Evolutionary conservation across 2,888 invertebrate genomes (phyloP), one percentile per base, ranked within the genome.

Genomic region (Perithous albicinctus): DNA sequence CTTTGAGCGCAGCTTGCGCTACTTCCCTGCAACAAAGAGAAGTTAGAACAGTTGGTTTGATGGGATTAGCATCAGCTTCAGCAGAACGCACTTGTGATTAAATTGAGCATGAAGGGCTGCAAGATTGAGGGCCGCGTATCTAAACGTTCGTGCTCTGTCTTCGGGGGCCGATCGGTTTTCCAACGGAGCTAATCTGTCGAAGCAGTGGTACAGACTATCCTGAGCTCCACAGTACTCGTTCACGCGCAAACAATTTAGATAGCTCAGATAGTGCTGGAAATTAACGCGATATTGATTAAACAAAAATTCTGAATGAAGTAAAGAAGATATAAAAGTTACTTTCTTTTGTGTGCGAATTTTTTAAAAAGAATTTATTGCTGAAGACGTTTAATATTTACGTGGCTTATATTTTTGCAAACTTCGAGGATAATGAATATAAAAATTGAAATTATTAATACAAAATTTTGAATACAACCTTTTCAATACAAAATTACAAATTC

Each of bases 121-220:
- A 84, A 98, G 94, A 92, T 98, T 98, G n/a, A 98, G 94, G 18
- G 98, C 97, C 5, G 98, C 98, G 91, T 97, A 98, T 89, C 98
- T 94, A 89, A 96, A 97, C 51, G 96, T 96, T 89, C 96, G 95
- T 51, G 93, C 93, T 87, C 93, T 93, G 84, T 94, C 94, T 59
- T 94, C 94, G 18, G 91, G 84, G n/a, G 92, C 91, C 56, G 92
- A 93, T 63, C 91, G 92, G 82, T 89, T 91, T 88, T 94, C 94
- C 41, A 92, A 88, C 67, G 94, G 94, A 35, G 93, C 91, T 41
- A 93, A 87, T 88, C 96, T 94, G 92, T 98, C 97, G 92, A 98
- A 97, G 92, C 96, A 97, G 92, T 97, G 96, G 93, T 95, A 96
- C 72, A 96, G 94, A 89, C 95, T 97, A 88, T 96, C 97, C 89